These are phyloP conservation scores for Rhagium mordax DNA, from an alignment of 2,888 invertebrate species.

Conservation along the genomic window DNA sequence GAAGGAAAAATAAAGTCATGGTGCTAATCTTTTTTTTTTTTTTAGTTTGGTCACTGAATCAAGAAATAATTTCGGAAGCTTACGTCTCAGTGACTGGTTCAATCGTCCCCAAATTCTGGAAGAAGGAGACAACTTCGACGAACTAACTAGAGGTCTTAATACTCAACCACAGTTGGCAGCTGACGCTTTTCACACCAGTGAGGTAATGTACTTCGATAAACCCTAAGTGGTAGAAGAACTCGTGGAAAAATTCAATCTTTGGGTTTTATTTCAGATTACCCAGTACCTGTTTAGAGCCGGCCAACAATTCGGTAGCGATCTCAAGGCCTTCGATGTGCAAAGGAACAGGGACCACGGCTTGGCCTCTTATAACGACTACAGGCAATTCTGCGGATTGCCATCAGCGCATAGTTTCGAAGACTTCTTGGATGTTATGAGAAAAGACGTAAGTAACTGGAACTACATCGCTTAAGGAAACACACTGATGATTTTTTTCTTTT, in stretches of 20 bases:
- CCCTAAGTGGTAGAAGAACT: too few species aligned
- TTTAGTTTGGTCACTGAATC: constrained; percentile 74
- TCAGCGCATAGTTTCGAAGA: constrained; percentile 80
- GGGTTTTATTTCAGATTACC: constrained; percentile 77
- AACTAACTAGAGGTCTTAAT: constrained; percentile 81
- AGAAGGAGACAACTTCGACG: constrained; percentile 77
- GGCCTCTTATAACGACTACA: constrained; percentile 82
- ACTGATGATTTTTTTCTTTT: not conserved
- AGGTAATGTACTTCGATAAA: too few species aligned
- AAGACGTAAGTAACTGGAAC: constrained; percentile 71
- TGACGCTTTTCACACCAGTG: constrained; percentile 84
- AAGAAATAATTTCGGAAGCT: constrained; percentile 71
- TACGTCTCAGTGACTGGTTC: constrained; percentile 80
- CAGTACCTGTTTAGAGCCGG: constrained; percentile 78
- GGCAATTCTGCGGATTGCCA: constrained; percentile 82
- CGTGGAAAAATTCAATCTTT: not conserved
- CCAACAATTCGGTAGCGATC: constrained; percentile 83
- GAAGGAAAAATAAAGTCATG: too few species aligned
- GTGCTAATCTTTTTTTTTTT: constrained; percentile 18
- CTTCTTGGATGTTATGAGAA: constrained; percentile 77
- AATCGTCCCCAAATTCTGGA: constrained; percentile 78
- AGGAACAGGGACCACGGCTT: constrained; percentile 88
- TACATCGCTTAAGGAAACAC: not conserved
- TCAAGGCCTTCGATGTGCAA: constrained; percentile 88
- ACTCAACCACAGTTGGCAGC: constrained; percentile 83